These are phyloP conservation scores for Ataeniobius toweri DNA, from an alignment of 2,797 vertebrate species.

Conservation along the genomic window DNA sequence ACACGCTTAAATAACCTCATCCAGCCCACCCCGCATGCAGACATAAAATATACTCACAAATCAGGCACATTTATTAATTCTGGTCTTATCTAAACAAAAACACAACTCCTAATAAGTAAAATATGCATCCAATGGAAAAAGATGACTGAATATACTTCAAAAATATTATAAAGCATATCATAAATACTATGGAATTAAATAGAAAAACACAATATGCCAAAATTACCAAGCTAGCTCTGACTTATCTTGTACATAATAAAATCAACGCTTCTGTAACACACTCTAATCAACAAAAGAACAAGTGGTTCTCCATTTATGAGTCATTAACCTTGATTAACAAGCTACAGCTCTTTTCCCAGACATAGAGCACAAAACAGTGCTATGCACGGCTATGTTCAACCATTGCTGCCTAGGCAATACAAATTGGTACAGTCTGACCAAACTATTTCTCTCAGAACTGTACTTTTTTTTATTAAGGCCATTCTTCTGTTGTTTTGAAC, in stretches of 20 bases:
- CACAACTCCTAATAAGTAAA: neutral
- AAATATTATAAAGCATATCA: neutral
- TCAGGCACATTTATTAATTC: neutral
- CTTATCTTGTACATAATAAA: neutral
- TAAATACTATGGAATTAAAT: neutral
- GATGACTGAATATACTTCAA: neutral
- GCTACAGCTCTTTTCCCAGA: neutral
- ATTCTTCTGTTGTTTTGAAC: too few species aligned
- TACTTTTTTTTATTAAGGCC: too few species aligned
- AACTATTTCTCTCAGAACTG: neutral
- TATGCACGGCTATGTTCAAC: neutral
- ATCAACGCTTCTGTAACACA: neutral
- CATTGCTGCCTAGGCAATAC: neutral
- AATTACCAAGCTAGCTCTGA: neutral
- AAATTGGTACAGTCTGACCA: neutral
- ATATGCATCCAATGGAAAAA: neutral
- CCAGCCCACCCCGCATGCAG: neutral
- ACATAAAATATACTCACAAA: neutral
- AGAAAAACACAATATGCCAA: neutral
- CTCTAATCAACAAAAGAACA: neutral
- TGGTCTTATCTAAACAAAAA: neutral
- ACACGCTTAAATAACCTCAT: slow-evolving; percentile 16
- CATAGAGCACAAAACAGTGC: neutral
- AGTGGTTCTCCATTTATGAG: neutral
- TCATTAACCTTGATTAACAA: neutral